Percentiles rank a stretch among this genome's conserved stretches.
phyloP scores from a whole-genome alignment of 2,113 vertebrate genomes.

The Notarius quadriscutis region DNA sequence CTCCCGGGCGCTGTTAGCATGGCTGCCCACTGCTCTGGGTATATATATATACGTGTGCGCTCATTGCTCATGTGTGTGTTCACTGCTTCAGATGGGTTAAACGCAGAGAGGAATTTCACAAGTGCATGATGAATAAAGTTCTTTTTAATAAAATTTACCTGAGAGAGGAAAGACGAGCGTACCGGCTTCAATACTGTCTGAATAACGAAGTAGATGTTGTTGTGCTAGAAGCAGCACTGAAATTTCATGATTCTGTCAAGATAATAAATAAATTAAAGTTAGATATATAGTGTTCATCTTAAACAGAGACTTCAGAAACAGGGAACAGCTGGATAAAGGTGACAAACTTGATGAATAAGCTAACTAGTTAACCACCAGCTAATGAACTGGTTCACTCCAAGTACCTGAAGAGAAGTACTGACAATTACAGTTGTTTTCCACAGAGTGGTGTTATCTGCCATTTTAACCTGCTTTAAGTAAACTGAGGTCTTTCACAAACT shows the following conservation, averaged over 20 bases:
- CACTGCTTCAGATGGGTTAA: no score
- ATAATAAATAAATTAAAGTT: slow-evolving; percentile 28
- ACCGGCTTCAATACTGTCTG: slow-evolving; percentile 79
- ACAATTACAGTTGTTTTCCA: slow-evolving; percentile 87
- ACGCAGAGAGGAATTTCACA: no score
- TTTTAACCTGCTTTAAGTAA: slow-evolving; percentile 9
- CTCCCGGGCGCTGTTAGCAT: no score
- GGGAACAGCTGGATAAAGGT: neutral
- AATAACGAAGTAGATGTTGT: slow-evolving; percentile 83
- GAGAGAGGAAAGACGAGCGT: slow-evolving; percentile 86
- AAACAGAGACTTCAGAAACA: neutral
- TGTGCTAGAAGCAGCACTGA: slow-evolving; percentile 70
- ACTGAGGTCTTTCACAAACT: no score
- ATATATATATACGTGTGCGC: no score
- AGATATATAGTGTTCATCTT: neutral
- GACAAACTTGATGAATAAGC: neutral
- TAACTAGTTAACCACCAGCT: no score
- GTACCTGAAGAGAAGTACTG: slow-evolving; percentile 81
- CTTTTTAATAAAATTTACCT: slow-evolving; percentile 67
- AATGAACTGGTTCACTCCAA: no score
- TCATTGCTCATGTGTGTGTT: no score
- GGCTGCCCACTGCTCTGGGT: no score
- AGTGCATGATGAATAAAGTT: no score
- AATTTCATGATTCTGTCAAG: slow-evolving; percentile 78
- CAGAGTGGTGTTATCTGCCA: slow-evolving; percentile 44